Evolutionary conservation across 2,797 vertebrate genomes (phyloP), one percentile per base, ranked within the genome.

Genomic region (Dendrocincla fuliginosa): DNA sequence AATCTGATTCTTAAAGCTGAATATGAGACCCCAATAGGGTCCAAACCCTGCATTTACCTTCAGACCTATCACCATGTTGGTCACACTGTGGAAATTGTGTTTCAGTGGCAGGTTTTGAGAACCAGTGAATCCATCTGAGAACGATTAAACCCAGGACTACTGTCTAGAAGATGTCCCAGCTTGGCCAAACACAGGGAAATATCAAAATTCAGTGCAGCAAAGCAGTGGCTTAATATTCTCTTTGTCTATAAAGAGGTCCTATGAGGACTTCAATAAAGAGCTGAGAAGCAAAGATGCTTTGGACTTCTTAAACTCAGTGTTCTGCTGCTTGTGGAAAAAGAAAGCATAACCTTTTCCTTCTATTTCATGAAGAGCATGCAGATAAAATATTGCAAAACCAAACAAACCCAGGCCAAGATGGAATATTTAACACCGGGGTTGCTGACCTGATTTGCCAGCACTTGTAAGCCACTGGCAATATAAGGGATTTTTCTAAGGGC

Each of bases 1-100:
- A 97, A 98, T 97, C 88, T 5, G 42, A 96, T 95, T 97, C 97
- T 97, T 93, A 92, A 95, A 71, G 90, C 95, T 96, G 96, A 85
- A 87, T 97, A 90, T 93, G 76, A 87, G 87, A 95, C 81, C 91
- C 86, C 25, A 83, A 70, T 74, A 95, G 74, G 59, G 91, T 93
- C 96, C 94, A 90, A 92, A 92, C 24, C 71, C 68, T 80, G 24
- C 42, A 10, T 87, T 87, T 94, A 82, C 73, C 57, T 85, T 71
- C 56, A 56, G 89, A 59, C 57, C 49, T 70, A 49, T 86, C 90
- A 53, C 63, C 44, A 37, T 39, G 67, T 68, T 68, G 86, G 41
- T 68, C 57, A 50, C 57, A 32, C 35, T 19, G 22, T 33, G 61
- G 60, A 53, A 84, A 65, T 42, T 78, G 53, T 22, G 75, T 73